Evolutionary conservation across 1,140 invertebrate genomes (phyloP), one percentile per base, ranked within the genome.

Genomic region (Bombus breviceps): DNA sequence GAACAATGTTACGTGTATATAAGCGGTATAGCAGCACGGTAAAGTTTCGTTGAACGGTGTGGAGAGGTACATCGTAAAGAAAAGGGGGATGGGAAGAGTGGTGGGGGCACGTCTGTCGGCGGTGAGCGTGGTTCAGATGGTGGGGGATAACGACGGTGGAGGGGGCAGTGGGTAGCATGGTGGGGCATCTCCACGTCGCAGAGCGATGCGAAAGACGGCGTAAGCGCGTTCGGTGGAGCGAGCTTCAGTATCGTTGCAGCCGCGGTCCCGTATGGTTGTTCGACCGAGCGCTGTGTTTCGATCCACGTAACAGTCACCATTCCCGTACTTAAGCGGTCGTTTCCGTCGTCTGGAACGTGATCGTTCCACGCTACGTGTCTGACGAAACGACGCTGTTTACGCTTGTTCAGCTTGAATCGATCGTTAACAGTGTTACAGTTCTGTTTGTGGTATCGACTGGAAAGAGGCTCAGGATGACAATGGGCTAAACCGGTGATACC

Each of bases 221-320:
- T 92, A 89, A 91, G 92, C 92, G 91, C 91, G 92, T 91, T 91
- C 90, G 85, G 90, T 82, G 84, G 78, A 85, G 87, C 89, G 77
- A 92, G 88, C 83, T 73, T 93, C 93, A 95, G 94, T 95, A 90
- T 95, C 92, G 94, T 93, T 95, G 91, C 92, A 92, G 88, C 92
- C 90, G 92, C 90, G 91, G 92, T 83, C 76, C 87, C 91, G 92
- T 91, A 81, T 86, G 92, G 92, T 93, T 86, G 87, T 84, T 34
- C 12, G 74, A 78, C 32, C 34, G 41, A 62, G n/a, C 37, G 37
- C 34, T 34, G 32, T 53, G 66, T n/a, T 12, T 5, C 32, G 5
- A n/a, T 57, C 22, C 22, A 34, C 25, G 6, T 32, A n/a, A 76
- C 47, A 34, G 22, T 15, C 34, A 25, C 12, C 47, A 25, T 25